phyloP scores from a whole-genome alignment of 37 sponge, comb jelly and placozoan species.

The Chondrilla cf. caribensis region DNA sequence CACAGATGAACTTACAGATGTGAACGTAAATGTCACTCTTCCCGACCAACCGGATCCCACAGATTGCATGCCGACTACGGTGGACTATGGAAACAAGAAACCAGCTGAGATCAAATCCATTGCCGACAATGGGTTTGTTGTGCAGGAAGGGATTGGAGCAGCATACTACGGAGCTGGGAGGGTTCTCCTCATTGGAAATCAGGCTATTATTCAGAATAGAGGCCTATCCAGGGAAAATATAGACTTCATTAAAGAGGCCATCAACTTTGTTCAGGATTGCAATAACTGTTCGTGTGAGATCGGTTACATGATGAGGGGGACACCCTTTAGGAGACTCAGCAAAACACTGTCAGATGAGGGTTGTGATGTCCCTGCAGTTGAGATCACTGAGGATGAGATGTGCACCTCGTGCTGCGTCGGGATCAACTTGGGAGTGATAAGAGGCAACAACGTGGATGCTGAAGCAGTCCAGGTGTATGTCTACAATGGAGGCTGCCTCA shows the following conservation, averaged over 20 bases:
- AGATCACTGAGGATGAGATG: neutral
- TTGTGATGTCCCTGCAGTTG: neutral
- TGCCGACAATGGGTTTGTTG: neutral
- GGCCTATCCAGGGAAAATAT: neutral
- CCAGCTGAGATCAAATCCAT: neutral
- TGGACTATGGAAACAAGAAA: neutral
- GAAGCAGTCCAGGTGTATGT: neutral
- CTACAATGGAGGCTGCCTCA: neutral
- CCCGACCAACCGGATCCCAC: neutral
- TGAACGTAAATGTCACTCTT: neutral
- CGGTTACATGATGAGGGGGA: neutral
- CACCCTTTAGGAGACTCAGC: neutral
- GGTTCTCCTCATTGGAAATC: neutral
- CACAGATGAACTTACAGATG: neutral
- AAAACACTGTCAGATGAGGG: neutral
- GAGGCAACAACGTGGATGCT: neutral
- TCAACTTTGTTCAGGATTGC: neutral
- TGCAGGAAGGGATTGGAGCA: neutral
- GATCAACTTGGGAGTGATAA: neutral
- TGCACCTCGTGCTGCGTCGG: neutral
- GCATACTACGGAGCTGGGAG: neutral
- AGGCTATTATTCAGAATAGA: neutral
- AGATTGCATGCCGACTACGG: neutral
- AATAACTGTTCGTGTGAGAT: neutral
- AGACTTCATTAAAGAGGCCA: neutral